These are phyloP conservation scores for Empidonax traillii DNA, from an alignment of 2,113 vertebrate species.

Conservation along the genomic window DNA sequence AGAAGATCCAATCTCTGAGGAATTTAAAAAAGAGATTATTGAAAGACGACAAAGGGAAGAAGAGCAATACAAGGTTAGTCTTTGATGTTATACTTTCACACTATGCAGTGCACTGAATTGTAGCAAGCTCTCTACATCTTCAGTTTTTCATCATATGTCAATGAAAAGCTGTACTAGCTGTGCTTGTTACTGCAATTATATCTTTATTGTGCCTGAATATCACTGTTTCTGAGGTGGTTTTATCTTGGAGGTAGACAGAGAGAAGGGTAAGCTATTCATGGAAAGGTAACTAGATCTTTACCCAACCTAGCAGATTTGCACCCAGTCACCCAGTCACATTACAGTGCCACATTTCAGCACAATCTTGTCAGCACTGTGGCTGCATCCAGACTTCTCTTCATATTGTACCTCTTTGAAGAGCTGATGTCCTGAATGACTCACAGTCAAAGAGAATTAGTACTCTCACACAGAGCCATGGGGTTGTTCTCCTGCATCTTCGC, in stretches of 20 bases:
- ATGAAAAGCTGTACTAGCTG: not conserved
- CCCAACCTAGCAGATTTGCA: not conserved
- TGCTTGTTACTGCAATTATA: not conserved
- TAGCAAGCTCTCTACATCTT: not conserved
- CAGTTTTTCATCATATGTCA: not conserved
- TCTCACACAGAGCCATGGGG: not conserved
- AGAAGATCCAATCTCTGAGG: constrained; percentile 73
- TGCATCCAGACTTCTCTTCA: not conserved
- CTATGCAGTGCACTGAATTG: not conserved
- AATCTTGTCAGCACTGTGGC: not conserved
- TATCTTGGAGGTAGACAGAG: not conserved
- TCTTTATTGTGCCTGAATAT: not conserved
- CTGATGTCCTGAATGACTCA: not conserved
- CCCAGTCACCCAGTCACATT: not conserved
- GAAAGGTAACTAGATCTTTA: not conserved
- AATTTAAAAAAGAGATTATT: constrained; percentile 69
- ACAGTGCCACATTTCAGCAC: not conserved
- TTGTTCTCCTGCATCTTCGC: not conserved
- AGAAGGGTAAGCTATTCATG: not conserved
- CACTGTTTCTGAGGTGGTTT: not conserved
- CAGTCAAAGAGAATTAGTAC: not conserved
- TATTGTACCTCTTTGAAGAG: not conserved
- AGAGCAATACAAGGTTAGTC: constrained; percentile 79
- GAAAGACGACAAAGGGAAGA: constrained; percentile 72
- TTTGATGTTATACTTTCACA: not conserved